Base-by-base conservation (phyloP, 2,113 vertebrate species). In the Crocuta crocuta region DNA sequence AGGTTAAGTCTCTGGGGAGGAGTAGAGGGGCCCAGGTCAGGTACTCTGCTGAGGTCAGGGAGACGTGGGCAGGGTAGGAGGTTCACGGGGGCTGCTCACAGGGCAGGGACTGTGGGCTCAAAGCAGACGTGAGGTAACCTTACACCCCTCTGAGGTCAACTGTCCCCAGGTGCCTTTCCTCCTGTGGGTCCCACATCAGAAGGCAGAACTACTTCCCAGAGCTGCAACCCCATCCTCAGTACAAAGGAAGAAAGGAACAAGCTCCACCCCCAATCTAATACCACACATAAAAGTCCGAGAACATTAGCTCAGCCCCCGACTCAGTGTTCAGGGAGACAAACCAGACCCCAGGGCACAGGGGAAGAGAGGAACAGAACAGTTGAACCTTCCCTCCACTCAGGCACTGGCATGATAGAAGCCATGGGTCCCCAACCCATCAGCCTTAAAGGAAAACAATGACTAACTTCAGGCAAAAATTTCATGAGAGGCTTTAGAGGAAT, bases 331-430 rank as follows among this genome's bases (percentile, higher is more conserved):
- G 35, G 71, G 39, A 53, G 50, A 33, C 12, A 9, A 73, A 8
- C 17, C 19, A 70, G 23, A 23, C 12, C 12, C 15, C 61, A 80
- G 50, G 50, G 26, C 23, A 28, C 50, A 10, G 0, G 2, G 33
- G 26, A 43, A 28, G 9, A 83, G 8, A 45, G 43, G 39, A 35
- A 24, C 21, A 66, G 71, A 15, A 9, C 4, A 16, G 23, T 23
- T 16, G 43, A n/a, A 28, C 28, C 11, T 48, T 86, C 0, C 48
- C 31, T 33, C 31, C 1, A 0, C n/a, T 45, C 10, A 0, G 17
- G 35, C 16, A 35, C 16, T 39, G 11, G 55, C 21, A 3, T 24
- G 21, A 23, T 4, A 31, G 17, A 87, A 2, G 24, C 26, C 13
- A 2, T 0, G 5, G 12, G 12, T 31, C 83, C 12, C 65, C 35